Percentiles rank a stretch among this genome's conserved stretches.
Conservation (phyloP, 2,113 vertebrate species). For the Prochilodus magdalenae region DNA sequence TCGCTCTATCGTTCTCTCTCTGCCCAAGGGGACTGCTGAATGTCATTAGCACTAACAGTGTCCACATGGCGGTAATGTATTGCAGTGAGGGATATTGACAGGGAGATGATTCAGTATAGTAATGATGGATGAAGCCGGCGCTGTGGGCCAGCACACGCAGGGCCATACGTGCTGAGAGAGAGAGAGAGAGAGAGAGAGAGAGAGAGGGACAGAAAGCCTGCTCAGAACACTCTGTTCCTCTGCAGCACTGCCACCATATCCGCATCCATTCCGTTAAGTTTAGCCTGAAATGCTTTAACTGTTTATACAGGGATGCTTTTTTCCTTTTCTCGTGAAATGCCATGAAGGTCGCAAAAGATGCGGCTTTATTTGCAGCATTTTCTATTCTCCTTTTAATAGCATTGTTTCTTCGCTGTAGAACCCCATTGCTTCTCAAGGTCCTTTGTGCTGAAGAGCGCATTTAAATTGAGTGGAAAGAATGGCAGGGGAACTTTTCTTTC, state of each 20-base stretch:
- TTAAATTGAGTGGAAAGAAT: constrained; percentile 30
- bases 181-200: constrained; percentile 59
- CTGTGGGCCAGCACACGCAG: constrained; percentile 56
- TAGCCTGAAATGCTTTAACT: constrained; percentile 14
- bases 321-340: constrained; percentile 9
- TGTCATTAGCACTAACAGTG: constrained; percentile 79
- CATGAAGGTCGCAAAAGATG: constrained; percentile 27
- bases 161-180: constrained; percentile 48
- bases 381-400: constrained; percentile 30
- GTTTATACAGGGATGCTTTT: background rate
- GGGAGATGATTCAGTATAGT: constrained; percentile 74
- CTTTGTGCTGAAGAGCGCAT: background rate
- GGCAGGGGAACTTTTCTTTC: constrained; percentile 14
- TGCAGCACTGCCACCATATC: constrained; percentile 23
- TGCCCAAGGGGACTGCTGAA: constrained; percentile 77
- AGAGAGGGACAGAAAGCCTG: no score
- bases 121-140: constrained; percentile 78
- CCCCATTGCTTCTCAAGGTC: constrained; percentile 11
- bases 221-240: constrained; percentile 44
- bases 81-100: constrained; percentile 76
- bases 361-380: constrained; percentile 17
- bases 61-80: constrained; percentile 79
- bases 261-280: constrained; percentile 20
- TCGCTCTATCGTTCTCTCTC: constrained; percentile 57
- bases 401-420: constrained; percentile 16